Base-by-base conservation (phyloP, 2,888 invertebrate species). In the Electrophaes corylata region DNA sequence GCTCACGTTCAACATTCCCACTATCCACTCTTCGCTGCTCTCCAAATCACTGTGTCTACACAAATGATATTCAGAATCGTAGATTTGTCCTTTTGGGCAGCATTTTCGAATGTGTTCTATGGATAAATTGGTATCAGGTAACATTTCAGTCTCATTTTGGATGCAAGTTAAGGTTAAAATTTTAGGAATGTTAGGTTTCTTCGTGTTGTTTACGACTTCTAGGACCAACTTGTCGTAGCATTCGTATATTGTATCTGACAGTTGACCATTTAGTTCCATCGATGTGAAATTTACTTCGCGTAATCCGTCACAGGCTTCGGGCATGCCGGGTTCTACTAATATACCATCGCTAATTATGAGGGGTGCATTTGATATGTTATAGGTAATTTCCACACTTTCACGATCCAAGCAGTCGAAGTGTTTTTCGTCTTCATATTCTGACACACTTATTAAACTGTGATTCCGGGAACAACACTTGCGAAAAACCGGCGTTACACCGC, bases 401-500 rank as follows among this genome's bases (percentile, higher is more conserved):
- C 73, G 75, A 62, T 83, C 75, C 41, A 84, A 65, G 68, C 92
- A 92, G 65, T 81, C 66, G 60, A 78, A 90, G 33, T 52, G 67
- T 33, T 69, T 73, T 45, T 61, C 59, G 37, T 66, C 63, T 49
- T 78, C 75, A 41, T 49, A 48, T 49, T 76, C 72, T 3, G 66
- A 67, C 59, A 83, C 70, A 78, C 80, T 86, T 52, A 86, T 62
- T 43, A 92, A 79, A 70, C 80, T 84, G 62, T 85, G 69, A 62
- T 69, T 69, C 40, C 71, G 72, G 2, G 76, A 72, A 71, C 92
- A 92, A 70, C 92, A 92, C 76, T 91, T 92, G 50, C 79, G 80
- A 70, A 91, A 87, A 68, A 76, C 69, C 50, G 69, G 64, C 31
- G 65, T 62, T 64, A 76, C 72, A 44, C 72, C 71, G 69, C 66